These are phyloP conservation scores for Xiphophorus couchianus DNA, from an alignment of 2,113 vertebrate genomes.

Conservation along the genomic window DNA sequence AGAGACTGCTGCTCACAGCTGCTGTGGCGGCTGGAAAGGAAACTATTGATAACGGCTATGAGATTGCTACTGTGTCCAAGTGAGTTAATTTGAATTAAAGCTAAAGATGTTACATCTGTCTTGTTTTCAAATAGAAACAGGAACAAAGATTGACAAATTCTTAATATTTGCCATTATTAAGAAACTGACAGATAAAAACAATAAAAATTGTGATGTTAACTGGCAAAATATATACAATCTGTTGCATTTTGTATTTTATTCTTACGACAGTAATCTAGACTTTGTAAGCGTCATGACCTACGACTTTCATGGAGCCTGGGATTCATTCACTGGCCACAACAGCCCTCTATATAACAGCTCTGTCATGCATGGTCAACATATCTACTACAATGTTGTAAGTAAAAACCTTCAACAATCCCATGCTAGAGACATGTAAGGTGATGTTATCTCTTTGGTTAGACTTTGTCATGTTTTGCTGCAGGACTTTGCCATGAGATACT, in stretches of 20 bases:
- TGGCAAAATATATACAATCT: not conserved
- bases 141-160: too few relatives aligned
- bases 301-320: slow-evolving; percentile 81
- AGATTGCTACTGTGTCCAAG: slow-evolving; percentile 75
- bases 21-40: slow-evolving; percentile 75
- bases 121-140: slow-evolving; percentile 1
- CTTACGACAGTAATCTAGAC: slow-evolving; percentile 70
- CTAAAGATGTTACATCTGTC: not conserved
- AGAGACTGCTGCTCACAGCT: slow-evolving; percentile 77
- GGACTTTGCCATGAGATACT: slow-evolving; percentile 79
- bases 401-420: not conserved
- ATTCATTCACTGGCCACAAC: slow-evolving; percentile 77
- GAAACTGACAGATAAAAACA: not conserved
- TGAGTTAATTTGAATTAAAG: slow-evolving; percentile 50
- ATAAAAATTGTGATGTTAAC: not conserved
- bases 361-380: slow-evolving; percentile 15
- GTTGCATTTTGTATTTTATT: too few relatives aligned
- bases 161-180: not conserved
- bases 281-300: slow-evolving; percentile 83
- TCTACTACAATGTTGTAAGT: slow-evolving; percentile 73
- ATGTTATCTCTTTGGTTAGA: not conserved
- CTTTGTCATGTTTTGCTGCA: slow-evolving; percentile 31
- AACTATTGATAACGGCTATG: slow-evolving; percentile 75
- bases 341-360: slow-evolving; percentile 74
- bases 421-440: too few relatives aligned